These are phyloP conservation scores for Uropsilus gracilis DNA, from an alignment of 2,113 vertebrate species.

Conservation along the genomic window DNA sequence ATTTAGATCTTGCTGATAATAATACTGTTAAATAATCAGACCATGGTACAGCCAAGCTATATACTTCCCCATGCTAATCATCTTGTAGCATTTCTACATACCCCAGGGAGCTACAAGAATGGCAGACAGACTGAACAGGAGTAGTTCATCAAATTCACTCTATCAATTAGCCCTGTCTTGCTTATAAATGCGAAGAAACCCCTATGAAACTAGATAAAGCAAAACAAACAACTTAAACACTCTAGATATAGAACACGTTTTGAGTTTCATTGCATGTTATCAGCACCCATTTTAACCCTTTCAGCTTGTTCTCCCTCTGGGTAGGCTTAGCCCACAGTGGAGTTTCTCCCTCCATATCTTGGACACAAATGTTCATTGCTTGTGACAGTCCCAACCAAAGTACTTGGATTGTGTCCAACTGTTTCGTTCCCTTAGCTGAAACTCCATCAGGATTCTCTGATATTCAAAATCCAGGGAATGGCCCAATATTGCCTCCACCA, in stretches of 20 bases:
- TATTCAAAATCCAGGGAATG: not conserved
- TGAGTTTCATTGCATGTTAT: not conserved
- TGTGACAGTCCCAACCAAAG: not conserved
- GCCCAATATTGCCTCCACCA: not conserved
- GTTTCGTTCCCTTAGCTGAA: not conserved
- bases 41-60: not conserved
- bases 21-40: conserved; percentile 53
- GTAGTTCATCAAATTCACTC: conserved; percentile 40
- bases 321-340: not conserved
- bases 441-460: not conserved
- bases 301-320: not conserved
- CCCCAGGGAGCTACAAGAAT: not conserved
- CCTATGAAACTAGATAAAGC: not conserved
- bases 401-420: not conserved
- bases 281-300: not conserved
- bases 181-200: conserved; percentile 34
- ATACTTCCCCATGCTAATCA: conserved; percentile 20
- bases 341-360: not conserved
- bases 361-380: not conserved
- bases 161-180: conserved; percentile 34
- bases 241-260: not conserved
- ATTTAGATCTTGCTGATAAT: conserved; percentile 41
- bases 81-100: not conserved
- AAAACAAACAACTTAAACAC: not conserved
- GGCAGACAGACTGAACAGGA: conserved; percentile 15